Base-by-base conservation (phyloP, 2,888 invertebrate genomes). In the Chrysolina haemoptera region DNA sequence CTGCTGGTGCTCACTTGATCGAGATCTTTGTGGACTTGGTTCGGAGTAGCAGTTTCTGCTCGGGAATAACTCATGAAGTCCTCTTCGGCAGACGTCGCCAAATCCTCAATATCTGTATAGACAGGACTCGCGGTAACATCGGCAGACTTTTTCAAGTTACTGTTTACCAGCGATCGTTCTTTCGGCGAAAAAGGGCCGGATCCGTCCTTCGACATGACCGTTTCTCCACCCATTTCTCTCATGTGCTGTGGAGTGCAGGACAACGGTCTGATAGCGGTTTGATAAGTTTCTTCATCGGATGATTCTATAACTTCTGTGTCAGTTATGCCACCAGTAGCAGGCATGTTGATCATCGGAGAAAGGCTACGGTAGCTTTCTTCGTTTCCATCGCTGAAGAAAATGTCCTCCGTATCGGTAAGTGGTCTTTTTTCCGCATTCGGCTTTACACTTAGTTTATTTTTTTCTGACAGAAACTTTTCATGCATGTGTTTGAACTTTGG, bases 21-120 rank as follows among this genome's bases (percentile, higher is more conserved):
- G 0, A 89, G 80, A 79, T 88, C 87, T 55, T 86, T 86, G 62
- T 83, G 85, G n/a, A 89, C 79, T 74, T 89, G 88, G 46, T 82
- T 82, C 14, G 87, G 85, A n/a, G 87, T 86, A 16, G 85, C 84
- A 8, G 86, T 86, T 75, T 83, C 83, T 11, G 84, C 83, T 73
- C 84, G 75, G 9, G 84, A 83, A 77, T 84, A 84, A 43, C 76
- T 78, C 14, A 71, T 68, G 11, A 71, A 62, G 20, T 84, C 86
- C 66, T 89, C 90, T 76, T 90, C 90, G 27, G 86, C 87, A 2
- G 89, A 87, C 22, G 87, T 83, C 74, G 85, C 86, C 10, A 90
- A 76, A 71, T 90, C 89, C 81, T 90, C 90, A 6, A 86, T 83
- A 74, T 90, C 90, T 0, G 90, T 90, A 12, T 78, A 68, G 11